Evolutionary conservation across 2,888 invertebrate genomes (phyloP).

Genomic region (Dasysyrphus tricinctus): DNA sequence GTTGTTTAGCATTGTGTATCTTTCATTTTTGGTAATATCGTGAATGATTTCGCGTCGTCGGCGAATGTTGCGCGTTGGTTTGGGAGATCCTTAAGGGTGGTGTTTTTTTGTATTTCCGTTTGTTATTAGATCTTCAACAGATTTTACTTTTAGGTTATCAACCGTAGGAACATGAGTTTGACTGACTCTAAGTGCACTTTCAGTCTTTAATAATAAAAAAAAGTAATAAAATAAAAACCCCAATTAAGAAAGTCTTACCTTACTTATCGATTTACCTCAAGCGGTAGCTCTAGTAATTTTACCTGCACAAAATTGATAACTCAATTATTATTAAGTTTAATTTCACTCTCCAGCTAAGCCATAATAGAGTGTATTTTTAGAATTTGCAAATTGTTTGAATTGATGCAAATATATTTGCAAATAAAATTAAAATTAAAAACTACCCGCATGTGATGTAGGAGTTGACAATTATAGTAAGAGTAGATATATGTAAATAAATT

Average conservation of each 20-base stretch:
- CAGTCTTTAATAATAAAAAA: not conserved
- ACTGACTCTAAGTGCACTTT: no score
- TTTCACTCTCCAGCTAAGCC: not conserved
- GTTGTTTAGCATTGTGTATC: no score
- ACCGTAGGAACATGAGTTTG: no score
- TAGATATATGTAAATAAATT: not conserved
- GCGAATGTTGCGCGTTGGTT: no score
- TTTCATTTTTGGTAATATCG: no score
- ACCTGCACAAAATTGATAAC: conserved; percentile 12
- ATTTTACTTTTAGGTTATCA: no score
- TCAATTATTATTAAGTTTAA: conserved; percentile 16
- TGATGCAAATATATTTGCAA: conserved; percentile 16
- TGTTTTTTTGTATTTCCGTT: no score
- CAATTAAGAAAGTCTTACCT: not conserved
- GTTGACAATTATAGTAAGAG: not conserved
- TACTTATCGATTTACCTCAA: not conserved
- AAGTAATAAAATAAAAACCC: not conserved
- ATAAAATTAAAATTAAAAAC: conserved; percentile 7
- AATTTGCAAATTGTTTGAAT: conserved; percentile 34
- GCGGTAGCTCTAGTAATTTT: not conserved
- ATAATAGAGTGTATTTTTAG: not conserved
- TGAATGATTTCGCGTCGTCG: no score
- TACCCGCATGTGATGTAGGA: not conserved
- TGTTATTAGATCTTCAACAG: no score
- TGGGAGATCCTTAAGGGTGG: no score